These are phyloP conservation scores for Agrotis exclamationis DNA, from an alignment of 2,888 invertebrate species.

Conservation along the genomic window DNA sequence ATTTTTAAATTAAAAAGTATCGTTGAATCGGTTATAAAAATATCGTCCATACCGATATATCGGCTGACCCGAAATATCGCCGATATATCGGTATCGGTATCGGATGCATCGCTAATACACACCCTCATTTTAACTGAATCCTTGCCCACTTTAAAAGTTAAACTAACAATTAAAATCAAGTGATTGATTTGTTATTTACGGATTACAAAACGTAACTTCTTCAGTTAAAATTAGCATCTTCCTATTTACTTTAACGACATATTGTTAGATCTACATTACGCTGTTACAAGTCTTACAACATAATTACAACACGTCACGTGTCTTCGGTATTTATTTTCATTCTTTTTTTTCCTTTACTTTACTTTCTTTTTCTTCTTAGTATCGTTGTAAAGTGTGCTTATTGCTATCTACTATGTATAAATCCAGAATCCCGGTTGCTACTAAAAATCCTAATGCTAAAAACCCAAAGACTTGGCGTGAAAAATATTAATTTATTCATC, in stretches of 20 bases:
- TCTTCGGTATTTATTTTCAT: slow-evolving; percentile 30
- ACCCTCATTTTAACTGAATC: neutral
- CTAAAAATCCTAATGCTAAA: too few species aligned
- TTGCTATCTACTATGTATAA: neutral
- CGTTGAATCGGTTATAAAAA: too few species aligned
- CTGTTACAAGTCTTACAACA: slow-evolving; percentile 45
- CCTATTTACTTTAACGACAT: slow-evolving; percentile 56
- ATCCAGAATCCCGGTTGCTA: too few species aligned
- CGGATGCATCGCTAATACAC: too few species aligned
- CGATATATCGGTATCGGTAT: too few species aligned
- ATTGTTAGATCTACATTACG: slow-evolving; percentile 45
- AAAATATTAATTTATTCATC: too few species aligned
- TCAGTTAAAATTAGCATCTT: slow-evolving; percentile 39
- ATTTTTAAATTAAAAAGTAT: too few species aligned
- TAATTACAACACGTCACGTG: slow-evolving; percentile 5
- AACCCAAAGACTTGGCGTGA: too few species aligned
- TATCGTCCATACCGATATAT: too few species aligned
- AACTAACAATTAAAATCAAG: slow-evolving; percentile 9
- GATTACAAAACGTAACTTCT: slow-evolving; percentile 40
- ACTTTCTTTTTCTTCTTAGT: neutral
- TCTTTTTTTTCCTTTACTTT: slow-evolving; percentile 19
- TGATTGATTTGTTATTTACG: slow-evolving; percentile 44
- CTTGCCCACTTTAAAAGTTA: slow-evolving; percentile 8
- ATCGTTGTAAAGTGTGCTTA: neutral
- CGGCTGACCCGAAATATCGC: too few species aligned